Conservation (phyloP, 2,888 invertebrate species). For the Phrixothrix hirtus region DNA sequence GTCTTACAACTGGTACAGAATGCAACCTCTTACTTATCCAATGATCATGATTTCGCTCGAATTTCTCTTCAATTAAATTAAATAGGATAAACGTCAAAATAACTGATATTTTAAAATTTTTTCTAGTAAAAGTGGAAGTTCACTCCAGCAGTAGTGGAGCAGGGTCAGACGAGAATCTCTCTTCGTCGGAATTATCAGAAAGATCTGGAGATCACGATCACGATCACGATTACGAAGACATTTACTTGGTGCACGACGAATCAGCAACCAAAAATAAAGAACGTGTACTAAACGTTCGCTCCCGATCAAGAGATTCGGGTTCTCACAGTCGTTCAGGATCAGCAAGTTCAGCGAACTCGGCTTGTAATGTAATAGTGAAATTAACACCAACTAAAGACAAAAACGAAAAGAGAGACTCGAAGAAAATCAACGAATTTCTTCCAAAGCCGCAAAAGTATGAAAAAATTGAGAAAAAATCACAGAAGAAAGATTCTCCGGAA, state of each 20-base stretch:
- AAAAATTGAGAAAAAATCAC: constrained; percentile 39
- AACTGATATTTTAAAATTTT: too few relatives aligned
- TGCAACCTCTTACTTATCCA: too few relatives aligned
- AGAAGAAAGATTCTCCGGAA: constrained; percentile 40
- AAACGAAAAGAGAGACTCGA: constrained; percentile 33
- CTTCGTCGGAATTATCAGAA: constrained; percentile 62
- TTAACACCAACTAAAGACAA: constrained; percentile 34
- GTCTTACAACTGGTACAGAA: too few relatives aligned
- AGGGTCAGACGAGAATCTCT: constrained; percentile 66
- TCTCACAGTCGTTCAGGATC: constrained; percentile 73
- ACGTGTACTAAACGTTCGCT: constrained; percentile 38
- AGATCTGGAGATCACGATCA: constrained; percentile 60
- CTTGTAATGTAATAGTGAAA: constrained; percentile 53
- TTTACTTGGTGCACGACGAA: constrained; percentile 72
- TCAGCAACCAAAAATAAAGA: constrained; percentile 39
- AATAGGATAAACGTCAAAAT: too few relatives aligned
- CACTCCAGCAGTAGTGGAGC: constrained; percentile 74
- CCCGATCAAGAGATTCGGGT: constrained; percentile 63
- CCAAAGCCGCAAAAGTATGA: constrained; percentile 52
- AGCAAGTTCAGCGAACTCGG: constrained; percentile 54
- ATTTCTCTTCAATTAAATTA: too few relatives aligned
- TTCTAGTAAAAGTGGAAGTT: constrained; percentile 81
- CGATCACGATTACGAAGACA: constrained; percentile 81
- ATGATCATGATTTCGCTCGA: too few relatives aligned
- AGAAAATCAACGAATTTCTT: constrained; percentile 49